Base-by-base conservation (phyloP, 2,797 vertebrate species). In the Pangasius mekongensis region DNA sequence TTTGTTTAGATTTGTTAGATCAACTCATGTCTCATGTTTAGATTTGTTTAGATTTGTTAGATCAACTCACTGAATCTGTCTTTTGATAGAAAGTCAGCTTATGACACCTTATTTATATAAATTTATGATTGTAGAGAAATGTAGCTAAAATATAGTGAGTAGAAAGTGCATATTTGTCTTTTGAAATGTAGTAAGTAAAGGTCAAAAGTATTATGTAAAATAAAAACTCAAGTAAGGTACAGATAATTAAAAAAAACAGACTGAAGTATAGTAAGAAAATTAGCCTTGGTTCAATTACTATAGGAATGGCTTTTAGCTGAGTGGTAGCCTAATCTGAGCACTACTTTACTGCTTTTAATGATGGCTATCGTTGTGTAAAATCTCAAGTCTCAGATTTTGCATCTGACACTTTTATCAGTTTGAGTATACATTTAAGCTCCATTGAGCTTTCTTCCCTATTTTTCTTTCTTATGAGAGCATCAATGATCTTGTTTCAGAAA, bases 391-490 rank as follows among this genome's bases (percentile, higher is more conserved):
- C 36, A 7, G 14, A 30, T 77, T 52, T 30, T 30, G n/a, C 30
- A 3, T 18, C n/a, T 77, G 47, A 94, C 91, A 92, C 87, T 91
- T 88, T 86, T 81, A 89, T 88, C 91, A 43, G 43, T 43, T 43
- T 43, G 6, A 43, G 43, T 43, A 43, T 7, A 43, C 43, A 43
- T 43, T 43, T 7, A 43, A 43, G 43, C 43, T 43, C 89, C 67
- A 80, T 86, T 91, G 85, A 67, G 88, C 86, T 92, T 89, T 91
- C 87, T 5, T 5, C 10, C 47, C 71, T 9, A 16, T 33, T 33
- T 52, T 71, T 87, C 30, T 73, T 60, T 84, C 47, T 85, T 90
- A n/a, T 87, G 49, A 90, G 78, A 86, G 33, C 83, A 80, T 84
- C 52, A 47, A 27, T 77, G 47, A 73, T 73, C 71, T 43, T 81